Conservation (phyloP, 2,797 vertebrate species). For the Argya squamiceps region DNA sequence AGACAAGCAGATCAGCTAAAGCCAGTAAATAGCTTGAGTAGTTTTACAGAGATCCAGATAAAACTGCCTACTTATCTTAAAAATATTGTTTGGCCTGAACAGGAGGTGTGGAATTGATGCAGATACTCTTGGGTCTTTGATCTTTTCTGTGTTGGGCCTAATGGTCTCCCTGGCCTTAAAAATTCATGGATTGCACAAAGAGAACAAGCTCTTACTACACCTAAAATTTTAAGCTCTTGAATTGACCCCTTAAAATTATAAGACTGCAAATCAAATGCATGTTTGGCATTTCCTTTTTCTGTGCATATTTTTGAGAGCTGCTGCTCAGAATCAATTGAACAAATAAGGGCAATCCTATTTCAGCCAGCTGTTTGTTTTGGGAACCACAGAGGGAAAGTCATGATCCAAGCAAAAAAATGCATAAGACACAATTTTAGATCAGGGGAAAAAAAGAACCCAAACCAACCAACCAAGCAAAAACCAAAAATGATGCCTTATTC, state of each 20-base stretch:
- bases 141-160: background rate
- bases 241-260: background rate
- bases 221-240: background rate
- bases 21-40: background rate
- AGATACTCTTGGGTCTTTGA: background rate
- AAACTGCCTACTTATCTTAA: background rate
- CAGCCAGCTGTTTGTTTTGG: constrained; percentile 40
- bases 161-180: background rate
- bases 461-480: background rate
- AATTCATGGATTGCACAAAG: background rate
- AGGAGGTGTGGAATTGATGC: background rate
- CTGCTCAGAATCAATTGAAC: constrained; percentile 22
- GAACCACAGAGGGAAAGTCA: background rate
- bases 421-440: constrained; percentile 7
- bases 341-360: constrained; percentile 45
- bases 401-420: background rate
- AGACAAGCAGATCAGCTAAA: background rate
- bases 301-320: background rate
- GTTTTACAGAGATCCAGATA: background rate
- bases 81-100: background rate
- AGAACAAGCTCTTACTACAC: background rate
- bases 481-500: background rate
- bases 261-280: background rate
- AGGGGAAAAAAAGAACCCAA: background rate
- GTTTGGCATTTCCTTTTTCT: constrained; percentile 21